Evolutionary conservation across 2,888 invertebrate species (phyloP).

Genomic region (Polyommatus icarus): DNA sequence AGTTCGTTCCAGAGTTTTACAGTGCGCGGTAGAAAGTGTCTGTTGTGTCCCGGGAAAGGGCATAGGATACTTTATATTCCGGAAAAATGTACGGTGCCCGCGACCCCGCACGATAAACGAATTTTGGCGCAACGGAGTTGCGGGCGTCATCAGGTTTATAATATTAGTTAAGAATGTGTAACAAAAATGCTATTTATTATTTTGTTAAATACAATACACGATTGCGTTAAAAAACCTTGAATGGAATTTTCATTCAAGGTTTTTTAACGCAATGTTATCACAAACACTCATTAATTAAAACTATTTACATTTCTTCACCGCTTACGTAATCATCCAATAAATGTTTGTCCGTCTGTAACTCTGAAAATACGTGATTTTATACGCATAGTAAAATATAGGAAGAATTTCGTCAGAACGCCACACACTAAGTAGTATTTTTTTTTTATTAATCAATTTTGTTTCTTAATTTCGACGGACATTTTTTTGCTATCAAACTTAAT

Average conservation of each 20-base stretch:
- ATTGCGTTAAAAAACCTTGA: not conserved
- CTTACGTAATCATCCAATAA: not conserved
- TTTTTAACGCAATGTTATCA: not conserved
- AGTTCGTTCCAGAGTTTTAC: too few relatives aligned
- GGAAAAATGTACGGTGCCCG: too few relatives aligned
- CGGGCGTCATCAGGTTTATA: too few relatives aligned
- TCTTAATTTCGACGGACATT: not conserved
- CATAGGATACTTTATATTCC: too few relatives aligned
- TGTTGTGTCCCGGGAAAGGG: too few relatives aligned
- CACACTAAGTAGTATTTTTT: too few relatives aligned
- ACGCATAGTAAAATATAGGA: not conserved
- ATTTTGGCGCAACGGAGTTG: too few relatives aligned
- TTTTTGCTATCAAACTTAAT: not conserved
- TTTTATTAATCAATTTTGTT: too few relatives aligned
- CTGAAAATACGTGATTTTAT: not conserved
- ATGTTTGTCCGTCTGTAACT: not conserved
- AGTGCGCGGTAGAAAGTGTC: too few relatives aligned
- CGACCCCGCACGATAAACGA: too few relatives aligned
- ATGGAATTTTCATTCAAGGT: not conserved
- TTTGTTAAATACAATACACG: not conserved
- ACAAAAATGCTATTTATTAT: too few relatives aligned
- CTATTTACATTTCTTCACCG: not conserved
- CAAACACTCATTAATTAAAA: not conserved
- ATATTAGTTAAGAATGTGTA: too few relatives aligned
- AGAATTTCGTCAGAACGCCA: conserved; percentile 8